phyloP scores from a whole-genome alignment of 35 echinoderm and acorn worm genomes.

The Ophioderma brevispina region DNA sequence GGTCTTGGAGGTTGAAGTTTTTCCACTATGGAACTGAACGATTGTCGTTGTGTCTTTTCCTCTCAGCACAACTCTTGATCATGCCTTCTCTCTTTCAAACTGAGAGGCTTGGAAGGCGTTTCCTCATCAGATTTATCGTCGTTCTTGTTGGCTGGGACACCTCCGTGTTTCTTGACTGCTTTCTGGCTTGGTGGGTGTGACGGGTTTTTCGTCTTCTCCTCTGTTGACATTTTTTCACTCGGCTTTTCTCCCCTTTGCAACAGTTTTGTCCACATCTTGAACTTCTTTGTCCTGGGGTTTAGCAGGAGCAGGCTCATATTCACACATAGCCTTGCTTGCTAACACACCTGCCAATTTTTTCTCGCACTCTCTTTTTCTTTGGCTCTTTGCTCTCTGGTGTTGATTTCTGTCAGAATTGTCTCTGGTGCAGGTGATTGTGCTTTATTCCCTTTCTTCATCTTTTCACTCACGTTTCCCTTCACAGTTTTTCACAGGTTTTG shows the following conservation, averaged over 20 bases:
- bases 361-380: neutral
- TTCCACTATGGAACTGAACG: neutral
- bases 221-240: neutral
- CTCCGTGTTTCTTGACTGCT: neutral
- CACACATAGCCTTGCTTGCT: constrained; percentile 36
- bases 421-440: neutral
- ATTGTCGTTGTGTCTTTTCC: neutral
- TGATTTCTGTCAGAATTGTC: too few species aligned
- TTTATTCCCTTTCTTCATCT: neutral
- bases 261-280: constrained; percentile 7
- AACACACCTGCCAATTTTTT: neutral
- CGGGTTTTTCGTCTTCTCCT: constrained; percentile 25
- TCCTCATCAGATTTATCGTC: constrained; percentile 29
- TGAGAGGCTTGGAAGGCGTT: constrained; percentile 11
- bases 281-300: neutral
- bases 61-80: too few species aligned
- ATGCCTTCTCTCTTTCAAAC: constrained; percentile 60
- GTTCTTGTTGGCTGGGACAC: neutral
- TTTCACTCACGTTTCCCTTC: neutral
- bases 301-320: neutral
- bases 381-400: neutral
- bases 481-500: too few species aligned
- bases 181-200: constrained; percentile 12
- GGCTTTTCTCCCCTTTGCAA: constrained; percentile 12
- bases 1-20: neutral